Conservation (phyloP, 1,140 invertebrate genomes). For the Sminthurinus signatus region DNA sequence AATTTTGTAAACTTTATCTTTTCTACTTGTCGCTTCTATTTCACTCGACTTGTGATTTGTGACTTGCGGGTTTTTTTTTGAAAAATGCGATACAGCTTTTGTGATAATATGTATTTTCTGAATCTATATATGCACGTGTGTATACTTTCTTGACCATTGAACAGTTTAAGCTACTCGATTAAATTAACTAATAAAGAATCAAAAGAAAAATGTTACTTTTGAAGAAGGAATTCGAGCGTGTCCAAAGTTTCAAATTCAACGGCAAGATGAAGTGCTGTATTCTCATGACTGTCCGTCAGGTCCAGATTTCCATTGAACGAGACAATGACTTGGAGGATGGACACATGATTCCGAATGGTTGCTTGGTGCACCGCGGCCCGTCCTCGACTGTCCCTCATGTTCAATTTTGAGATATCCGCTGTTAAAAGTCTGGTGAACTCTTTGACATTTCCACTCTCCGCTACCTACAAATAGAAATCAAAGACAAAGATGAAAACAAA, state of each 20-base stretch:
- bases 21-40: too few species aligned
- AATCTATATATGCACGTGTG: too few species aligned
- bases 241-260: slow-evolving; percentile 64
- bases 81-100: too few species aligned
- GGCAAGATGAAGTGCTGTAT: slow-evolving; percentile 74
- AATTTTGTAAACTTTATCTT: too few species aligned
- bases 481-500: neutral
- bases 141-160: too few species aligned
- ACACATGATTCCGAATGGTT: slow-evolving; percentile 62
- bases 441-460: slow-evolving; percentile 70
- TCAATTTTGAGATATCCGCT: slow-evolving; percentile 59
- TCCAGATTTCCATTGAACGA: slow-evolving; percentile 64
- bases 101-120: too few species aligned
- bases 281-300: slow-evolving; percentile 62
- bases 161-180: too few species aligned
- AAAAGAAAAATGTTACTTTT: slow-evolving; percentile 53
- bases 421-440: slow-evolving; percentile 66
- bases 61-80: too few species aligned
- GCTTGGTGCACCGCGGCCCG: slow-evolving; percentile 70
- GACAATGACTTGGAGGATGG: slow-evolving; percentile 67
- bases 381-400: slow-evolving; percentile 62
- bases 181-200: neutral
- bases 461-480: slow-evolving; percentile 59
- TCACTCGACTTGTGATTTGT: too few species aligned
- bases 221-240: slow-evolving; percentile 63